These are phyloP conservation scores for Notodonta dromedarius DNA, from an alignment of 2,888 invertebrate species.

Conservation along the genomic window DNA sequence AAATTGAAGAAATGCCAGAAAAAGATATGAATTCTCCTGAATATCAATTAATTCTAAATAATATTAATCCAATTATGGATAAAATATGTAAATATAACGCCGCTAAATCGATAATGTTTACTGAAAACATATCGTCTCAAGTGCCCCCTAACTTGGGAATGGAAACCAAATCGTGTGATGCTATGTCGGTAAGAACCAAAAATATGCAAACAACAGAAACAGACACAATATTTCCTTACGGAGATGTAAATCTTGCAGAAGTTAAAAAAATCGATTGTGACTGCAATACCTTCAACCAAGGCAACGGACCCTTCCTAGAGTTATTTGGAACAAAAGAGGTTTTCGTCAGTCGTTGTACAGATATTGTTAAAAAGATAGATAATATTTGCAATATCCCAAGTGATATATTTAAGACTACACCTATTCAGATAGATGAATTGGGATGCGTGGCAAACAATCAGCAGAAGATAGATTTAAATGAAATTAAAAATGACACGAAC, in stretches of 20 bases:
- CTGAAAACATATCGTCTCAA: constrained; percentile 49
- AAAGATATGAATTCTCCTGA: constrained; percentile 37
- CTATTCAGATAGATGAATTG: background rate
- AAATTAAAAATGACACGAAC: background rate
- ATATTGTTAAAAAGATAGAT: constrained; percentile 11
- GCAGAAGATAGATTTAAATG: background rate
- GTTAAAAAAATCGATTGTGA: constrained; percentile 37
- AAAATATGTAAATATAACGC: constrained; percentile 27
- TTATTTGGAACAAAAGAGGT: constrained; percentile 27
- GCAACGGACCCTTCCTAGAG: constrained; percentile 12
- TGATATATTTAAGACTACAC: background rate
- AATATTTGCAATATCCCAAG: background rate
- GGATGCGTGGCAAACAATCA: background rate
- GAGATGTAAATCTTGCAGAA: constrained; percentile 14
- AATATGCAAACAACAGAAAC: constrained; percentile 36
- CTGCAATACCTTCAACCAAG: constrained; percentile 17
- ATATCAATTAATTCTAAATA: background rate
- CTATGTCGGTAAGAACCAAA: constrained; percentile 33
- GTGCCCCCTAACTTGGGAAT: constrained; percentile 41
- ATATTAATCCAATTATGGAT: constrained; percentile 5
- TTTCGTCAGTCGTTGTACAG: constrained; percentile 32
- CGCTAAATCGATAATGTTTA: constrained; percentile 28
- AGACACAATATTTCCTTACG: constrained; percentile 13
- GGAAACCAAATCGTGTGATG: constrained; percentile 53
- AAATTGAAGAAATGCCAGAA: constrained; percentile 42